Conservation (phyloP, 2,113 vertebrate genomes). For the Sturnus vulgaris region DNA sequence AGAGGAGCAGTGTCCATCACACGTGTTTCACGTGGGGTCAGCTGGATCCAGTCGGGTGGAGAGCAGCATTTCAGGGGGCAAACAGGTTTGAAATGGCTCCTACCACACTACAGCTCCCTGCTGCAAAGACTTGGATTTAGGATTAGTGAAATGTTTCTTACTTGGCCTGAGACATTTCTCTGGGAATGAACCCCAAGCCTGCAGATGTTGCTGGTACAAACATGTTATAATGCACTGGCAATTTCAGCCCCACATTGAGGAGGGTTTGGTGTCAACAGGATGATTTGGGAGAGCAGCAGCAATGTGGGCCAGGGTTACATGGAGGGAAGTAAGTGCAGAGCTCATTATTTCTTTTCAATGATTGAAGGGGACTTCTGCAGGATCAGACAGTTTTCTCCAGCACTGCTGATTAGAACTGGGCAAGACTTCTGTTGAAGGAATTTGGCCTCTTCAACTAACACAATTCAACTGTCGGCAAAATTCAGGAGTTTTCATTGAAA, state of each 20-base stretch:
- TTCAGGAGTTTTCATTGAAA: not conserved
- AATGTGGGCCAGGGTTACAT: not conserved
- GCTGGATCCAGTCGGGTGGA: not conserved
- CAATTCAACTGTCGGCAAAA: not conserved
- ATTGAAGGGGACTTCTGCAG: not conserved
- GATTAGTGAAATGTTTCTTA: not conserved
- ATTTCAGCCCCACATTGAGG: not conserved
- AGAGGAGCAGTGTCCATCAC: not conserved
- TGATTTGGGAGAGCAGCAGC: not conserved
- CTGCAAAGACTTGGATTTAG: not conserved
- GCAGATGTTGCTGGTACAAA: not conserved
- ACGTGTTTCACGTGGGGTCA: accelerated
- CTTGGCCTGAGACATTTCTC: not conserved
- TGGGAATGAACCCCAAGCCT: not conserved
- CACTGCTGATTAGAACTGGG: not conserved
- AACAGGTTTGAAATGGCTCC: not conserved
- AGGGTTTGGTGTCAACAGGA: not conserved
- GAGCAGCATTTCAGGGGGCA: not conserved
- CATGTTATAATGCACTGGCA: not conserved
- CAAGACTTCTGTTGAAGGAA: not conserved
- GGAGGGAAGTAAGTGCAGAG: not conserved
- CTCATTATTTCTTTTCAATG: not conserved
- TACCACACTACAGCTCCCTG: not conserved
- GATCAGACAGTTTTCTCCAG: not conserved
- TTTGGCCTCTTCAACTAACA: not conserved